Percentiles rank a stretch among this genome's conserved stretches.
Evolutionary conservation across 2,113 vertebrate species (phyloP).

Genomic region (Dascyllus trimaculatus): DNA sequence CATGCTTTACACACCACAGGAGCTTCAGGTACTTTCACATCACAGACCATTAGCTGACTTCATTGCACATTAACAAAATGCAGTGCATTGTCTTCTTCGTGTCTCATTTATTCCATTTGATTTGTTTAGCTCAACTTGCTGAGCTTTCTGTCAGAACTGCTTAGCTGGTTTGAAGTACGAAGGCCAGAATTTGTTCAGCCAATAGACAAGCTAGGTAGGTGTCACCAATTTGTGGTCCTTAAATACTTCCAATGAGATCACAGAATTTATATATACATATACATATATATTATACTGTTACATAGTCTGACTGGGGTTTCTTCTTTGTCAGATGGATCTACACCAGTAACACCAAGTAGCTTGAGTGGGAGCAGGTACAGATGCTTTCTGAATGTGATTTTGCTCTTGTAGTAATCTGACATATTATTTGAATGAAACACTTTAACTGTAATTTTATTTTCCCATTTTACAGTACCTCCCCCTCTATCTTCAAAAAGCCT

Average conservation of each 20-base stretch:
- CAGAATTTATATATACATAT: too few species aligned
- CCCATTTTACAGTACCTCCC: conserved; percentile 80
- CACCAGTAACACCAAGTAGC: conserved; percentile 68
- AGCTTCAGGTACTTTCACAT: conserved; percentile 84
- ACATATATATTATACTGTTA: too few species aligned
- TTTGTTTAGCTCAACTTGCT: conserved; percentile 87
- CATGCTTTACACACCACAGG: conserved; percentile 87
- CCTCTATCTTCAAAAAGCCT: conserved; percentile 91
- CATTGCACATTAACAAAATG: not conserved
- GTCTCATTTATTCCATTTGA: conserved; percentile 9
- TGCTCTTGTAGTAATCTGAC: not conserved
- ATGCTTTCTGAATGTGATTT: conserved; percentile 10
- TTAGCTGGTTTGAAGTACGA: conserved; percentile 90
- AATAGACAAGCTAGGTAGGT: conserved; percentile 82
- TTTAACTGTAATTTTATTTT: conserved; percentile 17
- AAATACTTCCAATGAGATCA: not conserved
- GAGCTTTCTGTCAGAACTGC: conserved; percentile 90
- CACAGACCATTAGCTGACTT: not conserved
- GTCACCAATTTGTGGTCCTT: not conserved
- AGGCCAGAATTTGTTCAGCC: conserved; percentile 92
- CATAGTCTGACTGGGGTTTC: not conserved
- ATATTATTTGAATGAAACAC: not conserved
- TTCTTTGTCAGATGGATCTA: conserved; percentile 77
- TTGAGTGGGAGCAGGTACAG: conserved; percentile 78
- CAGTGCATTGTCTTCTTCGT: not conserved